Evolutionary conservation across 2,797 vertebrate genomes (phyloP), one percentile per base, ranked within the genome.

Genomic region (Peromyscus eremicus): DNA sequence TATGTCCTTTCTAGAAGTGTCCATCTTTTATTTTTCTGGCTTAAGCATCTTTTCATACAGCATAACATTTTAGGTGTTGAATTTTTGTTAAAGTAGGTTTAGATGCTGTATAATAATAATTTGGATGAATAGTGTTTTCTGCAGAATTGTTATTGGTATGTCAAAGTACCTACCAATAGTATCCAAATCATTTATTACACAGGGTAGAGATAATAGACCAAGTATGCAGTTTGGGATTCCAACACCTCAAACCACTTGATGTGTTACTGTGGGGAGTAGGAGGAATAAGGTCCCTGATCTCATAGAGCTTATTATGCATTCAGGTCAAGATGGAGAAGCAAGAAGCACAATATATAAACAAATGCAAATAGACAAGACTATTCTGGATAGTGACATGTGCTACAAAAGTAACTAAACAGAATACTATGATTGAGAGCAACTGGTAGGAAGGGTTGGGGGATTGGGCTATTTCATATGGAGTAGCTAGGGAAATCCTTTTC

Each of bases 1-100:
- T 66, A 11, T 43, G 70, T 95, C 64, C 57, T 76, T 91, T 95
- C 71, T 71, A 93, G 19, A 92, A 73, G 13, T 66, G 6, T 91
- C 64, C 12, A 8, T 40, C 19, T 79, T 91, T 84, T 71, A 52
- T 76, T 73, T 49, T 88, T 62, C 23, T 57, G 32, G 25, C 34
- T 84, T 32, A 76, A 70, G 49, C 21, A 82, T 84, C 21, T 93
- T 96, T 85, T 64, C 7, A 73, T 32, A n/a, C 29, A 92, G 10
- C 3, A 34, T 17, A 93, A 52, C n/a, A 25, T 27, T 66, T 85
- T 81, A 92, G 5, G 81, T 81, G 60, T 34, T 87, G 7, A 85
- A 76, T 82, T 80, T 84, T 17, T n/a, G 13, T 73, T 14, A 29
- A 66, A 55, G 3, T 40, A 81, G 5, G 5, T 82, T 85, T 34